phyloP scores from a whole-genome alignment of 2,888 invertebrate genomes.

The Steinernema carpocapsae region DNA sequence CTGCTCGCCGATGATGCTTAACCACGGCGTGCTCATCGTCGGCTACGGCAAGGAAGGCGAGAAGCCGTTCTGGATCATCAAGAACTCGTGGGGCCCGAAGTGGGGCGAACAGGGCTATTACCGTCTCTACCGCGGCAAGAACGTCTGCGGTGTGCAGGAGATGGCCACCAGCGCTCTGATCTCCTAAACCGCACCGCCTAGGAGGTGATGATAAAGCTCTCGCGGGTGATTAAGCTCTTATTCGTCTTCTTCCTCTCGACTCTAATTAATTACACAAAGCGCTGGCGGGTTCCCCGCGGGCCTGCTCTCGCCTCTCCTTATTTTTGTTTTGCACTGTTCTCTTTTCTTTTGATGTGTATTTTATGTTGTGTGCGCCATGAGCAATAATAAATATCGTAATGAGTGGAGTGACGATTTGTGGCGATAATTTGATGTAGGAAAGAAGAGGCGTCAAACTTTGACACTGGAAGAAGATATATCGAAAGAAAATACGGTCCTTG shows the following conservation, averaged over 20 bases:
- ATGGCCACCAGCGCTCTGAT: conserved; percentile 78
- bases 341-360: neutral
- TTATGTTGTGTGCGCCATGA: neutral
- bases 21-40: conserved; percentile 68
- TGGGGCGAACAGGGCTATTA: conserved; percentile 69
- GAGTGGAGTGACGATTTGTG: neutral
- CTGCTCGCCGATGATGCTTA: conserved; percentile 54
- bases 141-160: conserved; percentile 88
- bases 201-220: too few relatives aligned
- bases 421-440: neutral
- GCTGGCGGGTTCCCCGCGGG: too few relatives aligned
- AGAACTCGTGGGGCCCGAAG: conserved; percentile 63
- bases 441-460: too few relatives aligned
- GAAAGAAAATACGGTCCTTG: too few relatives aligned
- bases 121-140: conserved; percentile 87
- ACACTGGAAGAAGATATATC: too few relatives aligned
- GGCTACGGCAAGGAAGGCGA: conserved; percentile 66
- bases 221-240: conserved; percentile 12
- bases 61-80: conserved; percentile 68
- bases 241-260: neutral
- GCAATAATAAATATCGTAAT: conserved; percentile 12
- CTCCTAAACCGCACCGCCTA: neutral
- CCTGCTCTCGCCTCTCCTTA: neutral
- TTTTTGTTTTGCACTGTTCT: conserved; percentile 5
- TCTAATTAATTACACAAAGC: too few relatives aligned